Evolutionary conservation across 2,797 vertebrate genomes (phyloP), one percentile per base, ranked within the genome.

Genomic region (Iguana delicatissima): DNA sequence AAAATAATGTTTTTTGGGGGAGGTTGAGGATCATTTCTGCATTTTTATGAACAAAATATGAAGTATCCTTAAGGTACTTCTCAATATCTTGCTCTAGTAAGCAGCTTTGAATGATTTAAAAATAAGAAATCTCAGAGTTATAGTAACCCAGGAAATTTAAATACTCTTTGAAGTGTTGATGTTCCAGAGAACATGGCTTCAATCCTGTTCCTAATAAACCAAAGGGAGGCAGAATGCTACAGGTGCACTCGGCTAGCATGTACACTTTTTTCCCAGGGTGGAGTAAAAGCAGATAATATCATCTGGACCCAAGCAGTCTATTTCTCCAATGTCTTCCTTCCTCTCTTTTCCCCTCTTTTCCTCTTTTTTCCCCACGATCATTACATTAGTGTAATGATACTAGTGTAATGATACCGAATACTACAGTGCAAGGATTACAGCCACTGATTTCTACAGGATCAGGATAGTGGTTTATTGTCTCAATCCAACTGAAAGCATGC

Each of bases 131-230:
- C 69, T 91, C 42, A 91, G 69, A 90, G 3, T 18, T 84, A 42
- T 93, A 52, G 86, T 80, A 88, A 76, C 57, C 82, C 29, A 82
- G 59, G 55, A 87, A 84, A 94, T 22, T 55, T 42, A 95, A 95
- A 91, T 89, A 91, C 81, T 89, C 22, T 92, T n/a, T 82, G 81
- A 92, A 91, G 29, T 16, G 84, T 94, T 91, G 67, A 94, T 96
- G 94, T 92, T 57, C 79, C 0, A 88, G 82, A 84, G 7, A n/a
- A 69, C 50, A 89, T 50, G 55, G n/a, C 24, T 85, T 16, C 74
- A 64, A 38, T 72, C 62, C 8, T 80, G 42, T 67, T 46, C 24
- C 6, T 3, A 5, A 55, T 38, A 79, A 69, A 29, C 59, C 29
- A 79, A 20, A 83, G 57, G 29, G 74, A 76, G 20, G 29, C 67